Evolutionary conservation across 2,888 invertebrate species (phyloP).

Genomic region (Ormyrus pomaceus): DNA sequence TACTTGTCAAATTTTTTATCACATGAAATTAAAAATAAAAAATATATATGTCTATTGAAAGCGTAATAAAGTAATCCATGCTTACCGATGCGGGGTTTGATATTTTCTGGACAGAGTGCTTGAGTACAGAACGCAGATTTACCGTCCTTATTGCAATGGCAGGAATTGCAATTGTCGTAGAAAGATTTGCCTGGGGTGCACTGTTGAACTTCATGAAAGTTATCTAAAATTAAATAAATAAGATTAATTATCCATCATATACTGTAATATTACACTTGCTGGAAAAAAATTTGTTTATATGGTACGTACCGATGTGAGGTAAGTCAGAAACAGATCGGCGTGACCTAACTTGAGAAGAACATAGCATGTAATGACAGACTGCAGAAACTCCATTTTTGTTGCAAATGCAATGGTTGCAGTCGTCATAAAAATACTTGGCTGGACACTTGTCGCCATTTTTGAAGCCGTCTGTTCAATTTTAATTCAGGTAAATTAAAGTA

Average conservation of each 20-base stretch:
- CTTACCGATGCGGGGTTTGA: neutral
- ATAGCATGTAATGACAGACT: slow-evolving; percentile 49
- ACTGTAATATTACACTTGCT: too few relatives aligned
- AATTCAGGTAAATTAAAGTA: too few relatives aligned
- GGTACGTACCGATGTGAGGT: too few relatives aligned
- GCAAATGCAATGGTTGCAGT: slow-evolving; percentile 79
- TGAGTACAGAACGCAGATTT: slow-evolving; percentile 76
- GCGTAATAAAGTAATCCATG: too few relatives aligned
- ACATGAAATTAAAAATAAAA: neutral
- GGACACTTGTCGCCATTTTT: slow-evolving; percentile 62
- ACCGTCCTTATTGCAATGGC: slow-evolving; percentile 77
- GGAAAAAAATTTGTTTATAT: too few relatives aligned
- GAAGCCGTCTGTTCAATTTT: neutral
- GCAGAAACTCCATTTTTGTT: slow-evolving; percentile 66
- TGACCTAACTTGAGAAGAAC: too few relatives aligned
- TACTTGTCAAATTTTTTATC: neutral
- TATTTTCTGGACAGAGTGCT: slow-evolving; percentile 55
- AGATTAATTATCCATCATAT: neutral
- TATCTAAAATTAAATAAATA: slow-evolving; percentile 13
- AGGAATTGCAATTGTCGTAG: slow-evolving; percentile 77
- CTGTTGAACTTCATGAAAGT: neutral
- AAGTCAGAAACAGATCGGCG: too few relatives aligned
- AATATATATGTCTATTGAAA: neutral
- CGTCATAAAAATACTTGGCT: slow-evolving; percentile 74
- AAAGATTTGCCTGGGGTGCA: slow-evolving; percentile 75